Base-by-base conservation (phyloP, 2,797 vertebrate genomes). In the Acanthis flammea region DNA sequence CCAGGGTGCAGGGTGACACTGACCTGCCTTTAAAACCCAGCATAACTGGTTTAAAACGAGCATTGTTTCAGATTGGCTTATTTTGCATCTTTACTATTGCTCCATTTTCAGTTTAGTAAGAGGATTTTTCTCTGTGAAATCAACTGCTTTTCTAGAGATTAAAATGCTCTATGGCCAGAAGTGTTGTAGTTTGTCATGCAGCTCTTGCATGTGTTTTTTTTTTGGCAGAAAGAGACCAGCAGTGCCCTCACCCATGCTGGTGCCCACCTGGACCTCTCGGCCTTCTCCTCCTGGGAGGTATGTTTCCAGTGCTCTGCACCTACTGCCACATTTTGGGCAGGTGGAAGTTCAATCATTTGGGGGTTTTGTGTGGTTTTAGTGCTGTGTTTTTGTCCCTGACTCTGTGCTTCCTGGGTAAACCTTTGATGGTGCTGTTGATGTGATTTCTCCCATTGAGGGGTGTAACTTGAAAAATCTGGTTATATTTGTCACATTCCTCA, bases 221-320 rank as follows among this genome's bases (percentile, higher is more conserved):
- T 58, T 90, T 96, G 44, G 31, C 92, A 99, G 99, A 14, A 99
- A 99, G 99, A 99, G 96, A 99, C 99, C 2, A 99, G 99, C 86
- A 99, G 99, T 37, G 99, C 99, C 28, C 96, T 99, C 95, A 99
- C 99, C 19, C 99, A 99, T 1, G 98, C 99, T 10, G 99, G 99
- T 94, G 99, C 99, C 96, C 99, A 99, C 96, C 97, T 99, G 97
- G 99, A 99, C 95, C 98, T 99, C 41, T 99, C 99, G 1, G 99
- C 99, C 0, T 99, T 99, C 89, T 99, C 99, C 11, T 99, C 99
- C 15, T 99, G 99, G 99, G 99, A 99, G 98, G 99, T 99, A 97
- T 0, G 94, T 95, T 86, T 66, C 39, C 55, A 47, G 54, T 61
- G 31, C 39, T 77, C 16, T 67, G 24, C 35, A 19, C 31, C 21